Evolutionary conservation across 2,888 invertebrate species (phyloP).

Genomic region (Platerodrilus igneus): DNA sequence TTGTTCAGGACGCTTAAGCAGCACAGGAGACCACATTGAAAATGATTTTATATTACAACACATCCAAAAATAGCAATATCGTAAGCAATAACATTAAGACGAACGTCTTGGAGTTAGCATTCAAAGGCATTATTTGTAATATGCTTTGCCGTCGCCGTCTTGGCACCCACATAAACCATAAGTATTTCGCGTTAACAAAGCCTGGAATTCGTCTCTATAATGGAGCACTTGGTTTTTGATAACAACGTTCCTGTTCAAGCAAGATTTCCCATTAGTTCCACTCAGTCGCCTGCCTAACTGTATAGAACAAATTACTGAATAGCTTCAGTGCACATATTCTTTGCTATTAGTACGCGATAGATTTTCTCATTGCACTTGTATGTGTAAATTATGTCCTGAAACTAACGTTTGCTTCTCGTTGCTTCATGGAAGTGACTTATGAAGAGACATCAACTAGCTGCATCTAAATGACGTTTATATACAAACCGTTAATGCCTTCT

Average conservation of each 20-base stretch:
- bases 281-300: constrained; percentile 47
- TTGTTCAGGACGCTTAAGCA: no score
- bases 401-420: no score
- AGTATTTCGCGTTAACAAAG: constrained; percentile 34
- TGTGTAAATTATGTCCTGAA: no score
- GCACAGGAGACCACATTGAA: no score
- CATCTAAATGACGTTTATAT: no score
- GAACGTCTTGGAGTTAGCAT: constrained; percentile 36
- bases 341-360: constrained; percentile 29
- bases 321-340: constrained; percentile 30
- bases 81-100: constrained; percentile 37
- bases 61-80: constrained; percentile 32
- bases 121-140: constrained; percentile 39
- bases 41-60: no score
- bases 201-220: constrained; percentile 32
- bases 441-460: no score
- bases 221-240: constrained; percentile 38
- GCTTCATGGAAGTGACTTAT: no score
- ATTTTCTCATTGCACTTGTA: constrained; percentile 20
- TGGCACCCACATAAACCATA: constrained; percentile 46
- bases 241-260: constrained; percentile 34
- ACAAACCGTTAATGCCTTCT: no score
- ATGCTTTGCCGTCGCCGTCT: constrained; percentile 40
- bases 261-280: constrained; percentile 43
- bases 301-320: constrained; percentile 46